Base-by-base conservation (phyloP, 1,140 invertebrate species). In the Drosophila sulfurigaster region DNA sequence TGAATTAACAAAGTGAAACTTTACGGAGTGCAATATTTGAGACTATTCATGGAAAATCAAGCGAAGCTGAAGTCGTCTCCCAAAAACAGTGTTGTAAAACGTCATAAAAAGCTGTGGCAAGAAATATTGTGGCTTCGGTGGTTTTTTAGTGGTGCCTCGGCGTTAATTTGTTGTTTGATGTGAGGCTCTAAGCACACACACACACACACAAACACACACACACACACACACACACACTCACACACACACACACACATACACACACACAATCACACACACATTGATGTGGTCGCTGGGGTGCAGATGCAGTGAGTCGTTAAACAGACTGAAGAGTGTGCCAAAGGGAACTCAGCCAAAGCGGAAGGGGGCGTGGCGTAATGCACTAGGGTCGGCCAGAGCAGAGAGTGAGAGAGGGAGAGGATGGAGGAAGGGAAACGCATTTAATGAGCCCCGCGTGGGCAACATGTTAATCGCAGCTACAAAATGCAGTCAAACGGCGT, bases 361-460 rank as follows among this genome's bases (percentile, higher is more conserved):
- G n/a, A 1, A 7, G 41, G 25, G n/a, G 54, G 56, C 5, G 8
- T 6, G n/a, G 52, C 3, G 20, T 25, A 25, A 25, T 25, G 20
- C 20, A 25, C 20, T 25, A 25, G 20, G 20, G 20, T 3, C 20
- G 20, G 20, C 20, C 20, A 4, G 3, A 25, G 20, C 20, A 25
- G 20, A 4, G 20, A 25, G 20, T 25, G 20, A 25, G 20, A 25
- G 2, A 2, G 15, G 35, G 6, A 20, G 4, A 11, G 35, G 13
- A 35, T 13, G 10, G 32, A 1, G 51, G 3, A 2, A 11, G 4
- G n/a, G 38, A n/a, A 75, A 83, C 65, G 71, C 81, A 75, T 78
- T 85, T 89, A 89, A 89, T 89, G 85, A 89, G 85, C 81, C 85
- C 85, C 85, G 64, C 58, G 85, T 65, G 85, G 79, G 72, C 74